Evolutionary conservation across 2,888 invertebrate species (phyloP).

Genomic region (Stenolophus ochropezus): DNA sequence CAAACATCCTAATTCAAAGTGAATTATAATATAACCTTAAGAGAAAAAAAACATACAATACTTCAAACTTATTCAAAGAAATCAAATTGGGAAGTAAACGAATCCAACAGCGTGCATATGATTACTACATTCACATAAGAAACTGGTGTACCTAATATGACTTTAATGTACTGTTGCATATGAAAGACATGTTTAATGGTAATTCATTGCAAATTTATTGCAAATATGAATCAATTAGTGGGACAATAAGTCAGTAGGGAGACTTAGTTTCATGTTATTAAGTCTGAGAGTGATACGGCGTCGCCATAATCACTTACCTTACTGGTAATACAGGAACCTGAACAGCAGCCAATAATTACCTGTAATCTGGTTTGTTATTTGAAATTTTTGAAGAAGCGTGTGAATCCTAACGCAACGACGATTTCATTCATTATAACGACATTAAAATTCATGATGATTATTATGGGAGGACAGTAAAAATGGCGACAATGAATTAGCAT

Average conservation of each 20-base stretch:
- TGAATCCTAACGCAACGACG: conserved; percentile 53
- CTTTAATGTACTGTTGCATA: too few relatives aligned
- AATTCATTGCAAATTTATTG: background rate
- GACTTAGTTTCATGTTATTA: background rate
- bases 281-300: background rate
- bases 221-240: background rate
- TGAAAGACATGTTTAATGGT: too few relatives aligned
- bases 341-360: conserved; percentile 51
- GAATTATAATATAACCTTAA: too few relatives aligned
- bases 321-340: conserved; percentile 55
- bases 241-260: conserved; percentile 12
- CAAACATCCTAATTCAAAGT: too few relatives aligned
- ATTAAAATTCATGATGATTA: conserved; percentile 54
- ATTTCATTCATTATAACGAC: conserved; percentile 54
- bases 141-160: too few relatives aligned
- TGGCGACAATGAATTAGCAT: conserved; percentile 46
- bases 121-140: too few relatives aligned
- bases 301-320: conserved; percentile 22
- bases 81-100: too few relatives aligned
- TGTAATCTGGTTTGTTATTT: conserved; percentile 59
- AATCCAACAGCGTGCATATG: too few relatives aligned
- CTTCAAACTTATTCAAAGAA: too few relatives aligned
- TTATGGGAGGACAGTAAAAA: conserved; percentile 38
- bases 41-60: too few relatives aligned
- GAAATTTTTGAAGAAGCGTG: conserved; percentile 58